Percentiles rank a stretch among this genome's conserved stretches.
These are phyloP conservation scores for Carapus acus DNA, from an alignment of 2,797 vertebrate genomes.

Conservation along the genomic window DNA sequence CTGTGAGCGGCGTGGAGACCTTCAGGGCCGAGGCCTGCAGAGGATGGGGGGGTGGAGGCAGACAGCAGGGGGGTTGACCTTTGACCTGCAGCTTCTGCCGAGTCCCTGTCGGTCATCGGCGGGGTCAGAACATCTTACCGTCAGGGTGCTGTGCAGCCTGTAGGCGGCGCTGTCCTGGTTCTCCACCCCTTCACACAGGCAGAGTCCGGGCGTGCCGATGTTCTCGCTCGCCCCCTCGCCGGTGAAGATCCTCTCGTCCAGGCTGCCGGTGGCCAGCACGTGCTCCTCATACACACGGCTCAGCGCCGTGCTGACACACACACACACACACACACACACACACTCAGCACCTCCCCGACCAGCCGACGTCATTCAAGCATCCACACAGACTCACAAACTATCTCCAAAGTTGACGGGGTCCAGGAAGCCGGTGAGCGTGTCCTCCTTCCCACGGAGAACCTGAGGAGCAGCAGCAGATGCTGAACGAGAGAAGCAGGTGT, in stretches of 20 bases:
- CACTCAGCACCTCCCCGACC: too few relatives aligned
- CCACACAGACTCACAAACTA: slow-evolving; percentile 78
- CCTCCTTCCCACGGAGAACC: slow-evolving; percentile 89
- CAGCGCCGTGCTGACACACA: slow-evolving; percentile 73
- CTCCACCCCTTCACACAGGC: slow-evolving; percentile 63
- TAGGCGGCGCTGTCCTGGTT: slow-evolving; percentile 64
- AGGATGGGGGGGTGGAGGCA: not conserved
- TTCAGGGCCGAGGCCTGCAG: slow-evolving; percentile 74
- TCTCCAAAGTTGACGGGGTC: slow-evolving; percentile 90
- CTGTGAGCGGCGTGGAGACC: slow-evolving; percentile 78
- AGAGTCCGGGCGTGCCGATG: slow-evolving; percentile 82
- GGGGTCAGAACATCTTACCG: slow-evolving; percentile 49
- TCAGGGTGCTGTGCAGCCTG: slow-evolving; percentile 65
- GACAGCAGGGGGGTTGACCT: not conserved
- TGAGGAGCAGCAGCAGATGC: slow-evolving; percentile 40
- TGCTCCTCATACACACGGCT: slow-evolving; percentile 90
- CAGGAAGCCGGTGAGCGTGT: slow-evolving; percentile 85
- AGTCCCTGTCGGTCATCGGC: too few relatives aligned
- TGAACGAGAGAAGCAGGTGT: not conserved
- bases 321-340: too few relatives aligned
- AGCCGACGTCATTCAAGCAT: too few relatives aligned
- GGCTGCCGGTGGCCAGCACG: slow-evolving; percentile 81
- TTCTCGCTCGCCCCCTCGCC: slow-evolving; percentile 86
- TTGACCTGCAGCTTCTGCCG: fast-evolving
- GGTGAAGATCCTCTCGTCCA: slow-evolving; percentile 91